Base-by-base conservation (phyloP, 2,797 vertebrate genomes). In the Saxicola maurus region DNA sequence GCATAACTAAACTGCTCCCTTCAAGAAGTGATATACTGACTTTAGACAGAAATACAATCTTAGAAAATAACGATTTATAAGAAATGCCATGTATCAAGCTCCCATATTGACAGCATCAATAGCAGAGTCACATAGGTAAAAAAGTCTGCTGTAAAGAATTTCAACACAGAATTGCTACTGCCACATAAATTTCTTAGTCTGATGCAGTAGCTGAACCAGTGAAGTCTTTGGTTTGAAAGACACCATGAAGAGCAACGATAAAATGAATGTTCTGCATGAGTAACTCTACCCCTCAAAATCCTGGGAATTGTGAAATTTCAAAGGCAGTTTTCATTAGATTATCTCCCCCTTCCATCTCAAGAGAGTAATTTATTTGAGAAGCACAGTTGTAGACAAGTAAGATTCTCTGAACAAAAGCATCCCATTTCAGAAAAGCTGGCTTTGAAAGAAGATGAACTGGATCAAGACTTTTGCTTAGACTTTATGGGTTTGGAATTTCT, bases 1-100 rank as follows among this genome's bases (percentile, higher is more conserved):
- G 51, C 68, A 90, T 90, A 92, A 87, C 43, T 91, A 84, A 91
- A 91, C 56, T 53, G 14, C 14, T 86, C 21, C 37, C 37, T 71
- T 90, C 72, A 87, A 75, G 51, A 88, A 48, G 17, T 46, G 61
- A 68, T 82, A 59, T 81, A 64, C 15, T 31, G 69, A 81, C 64
- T 92, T 91, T 3, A 48, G 79, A 87, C 27, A 86, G 82, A 74
- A 92, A 85, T 43, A 77, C 15, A 72, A 55, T 74, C 46, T 31
- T 48, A 68, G 25, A 89, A 83, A 90, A 89, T 71, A 88, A 64
- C 0, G 0, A 77, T 82, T 82, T 82, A 51, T 68, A 61, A 61
- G 59, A 85, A 88, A 51, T 55, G 23, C 7, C 13, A 52, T 28
- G 27, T 72, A 82, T 82, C 61, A 80, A 82, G 43, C 43, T 55